Evolutionary conservation across 2,888 invertebrate species (phyloP), one percentile per base, ranked within the genome.

Genomic region (Ectemnius continuus): DNA sequence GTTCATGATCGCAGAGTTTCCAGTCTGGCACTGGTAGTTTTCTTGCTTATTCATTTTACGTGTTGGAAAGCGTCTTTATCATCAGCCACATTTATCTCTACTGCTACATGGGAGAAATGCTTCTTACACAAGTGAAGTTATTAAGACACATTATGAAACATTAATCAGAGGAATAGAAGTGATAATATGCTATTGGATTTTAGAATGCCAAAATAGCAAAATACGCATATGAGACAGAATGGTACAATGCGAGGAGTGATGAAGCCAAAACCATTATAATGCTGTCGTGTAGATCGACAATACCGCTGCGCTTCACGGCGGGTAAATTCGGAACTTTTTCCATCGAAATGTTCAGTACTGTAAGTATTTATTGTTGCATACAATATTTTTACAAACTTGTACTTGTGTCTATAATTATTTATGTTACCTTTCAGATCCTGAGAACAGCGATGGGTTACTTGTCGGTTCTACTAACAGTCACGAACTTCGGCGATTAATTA

Each of bases 301-400:
- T 65, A 16, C 87, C 87, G 4, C 74, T 87, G n/a, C 63, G 79
- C 46, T 69, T 88, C 13, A 85, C 84, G 0, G 88, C 86, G 3
- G 87, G 85, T 11, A 88, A 87, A 80, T 87, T 88, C 64, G 64
- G 76, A 23, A 71, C 59, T 0, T 84, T 88, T 57, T 86, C 85
- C 0, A 78, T 85, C 64, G 75, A 83, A 74, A 61, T 85, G 45
- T 88, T 85, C 52, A 80, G 79, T 14, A 75, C 67, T 8, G 88
- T 87, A 65, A 72, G 81, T 70, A 18, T 18, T 14, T 13, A 45
- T 26, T 11, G 26, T 23, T 23, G 23, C 3, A 23, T 23, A 23
- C 23, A 2, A 23, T 2, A 3, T 23, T 23, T 23, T 23, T 23
- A 23, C 1, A 61, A 48, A 20, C 13, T 16, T 20, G 14, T 45